Conservation (phyloP, 1,140 invertebrate genomes). For the Drosophila dunni region DNA sequence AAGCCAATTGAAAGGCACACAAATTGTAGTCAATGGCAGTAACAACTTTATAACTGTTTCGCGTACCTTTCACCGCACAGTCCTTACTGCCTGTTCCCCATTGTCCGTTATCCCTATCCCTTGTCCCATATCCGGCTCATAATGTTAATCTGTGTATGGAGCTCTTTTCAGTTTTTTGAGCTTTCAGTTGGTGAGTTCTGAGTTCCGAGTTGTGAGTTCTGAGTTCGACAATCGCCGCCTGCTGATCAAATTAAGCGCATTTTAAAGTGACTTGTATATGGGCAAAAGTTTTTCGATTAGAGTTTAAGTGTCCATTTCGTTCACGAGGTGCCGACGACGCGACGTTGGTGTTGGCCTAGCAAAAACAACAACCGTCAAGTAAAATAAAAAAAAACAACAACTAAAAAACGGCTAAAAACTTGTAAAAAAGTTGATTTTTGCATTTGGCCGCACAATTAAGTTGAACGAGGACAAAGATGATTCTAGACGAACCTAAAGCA, state of each 20-base stretch:
- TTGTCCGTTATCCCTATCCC: conserved; percentile 18
- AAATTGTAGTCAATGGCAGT: conserved; percentile 74
- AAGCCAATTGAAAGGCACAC: conserved; percentile 42
- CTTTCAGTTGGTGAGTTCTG: background rate
- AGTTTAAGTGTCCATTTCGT: conserved; percentile 82
- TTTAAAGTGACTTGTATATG: conserved; percentile 84
- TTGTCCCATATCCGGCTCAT: conserved; percentile 55
- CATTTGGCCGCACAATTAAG: conserved; percentile 82
- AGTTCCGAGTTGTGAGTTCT: conserved; percentile 5
- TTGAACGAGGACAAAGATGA: conserved; percentile 56
- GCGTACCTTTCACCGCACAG: background rate
- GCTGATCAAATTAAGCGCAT: conserved; percentile 83
- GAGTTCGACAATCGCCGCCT: conserved; percentile 71
- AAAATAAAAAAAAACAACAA: too few species aligned
- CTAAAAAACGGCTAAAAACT: conserved; percentile 36
- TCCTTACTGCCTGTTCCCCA: background rate
- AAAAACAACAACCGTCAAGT: conserved; percentile 3
- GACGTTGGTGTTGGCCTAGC: conserved; percentile 19
- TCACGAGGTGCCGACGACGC: conserved; percentile 75
- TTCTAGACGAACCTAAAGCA: conserved; percentile 49
- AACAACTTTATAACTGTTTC: conserved; percentile 74
- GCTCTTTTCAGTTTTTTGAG: conserved; percentile 2
- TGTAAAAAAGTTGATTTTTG: conserved; percentile 80
- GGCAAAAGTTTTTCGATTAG: conserved; percentile 82
- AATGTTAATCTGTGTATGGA: conserved; percentile 70